These are phyloP conservation scores for Cheilosia urbana DNA, from an alignment of 2,888 invertebrate species.

Conservation along the genomic window DNA sequence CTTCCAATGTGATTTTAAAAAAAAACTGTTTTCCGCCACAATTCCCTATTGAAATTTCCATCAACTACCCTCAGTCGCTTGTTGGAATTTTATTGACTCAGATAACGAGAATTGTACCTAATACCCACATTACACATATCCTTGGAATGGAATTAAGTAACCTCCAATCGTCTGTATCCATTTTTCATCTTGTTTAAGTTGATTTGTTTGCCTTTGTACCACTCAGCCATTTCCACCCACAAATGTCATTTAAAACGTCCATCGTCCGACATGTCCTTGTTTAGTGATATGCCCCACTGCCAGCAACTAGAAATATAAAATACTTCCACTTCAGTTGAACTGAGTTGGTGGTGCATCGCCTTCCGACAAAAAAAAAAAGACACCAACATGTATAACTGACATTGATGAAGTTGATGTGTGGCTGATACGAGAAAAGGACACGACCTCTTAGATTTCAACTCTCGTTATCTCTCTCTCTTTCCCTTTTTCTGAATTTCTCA, in stretches of 20 bases:
- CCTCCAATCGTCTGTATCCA: conserved; percentile 12
- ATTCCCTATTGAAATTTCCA: not conserved
- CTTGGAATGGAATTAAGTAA: conserved; percentile 28
- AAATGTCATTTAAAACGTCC: conserved; percentile 64
- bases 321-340: conserved; percentile 34
- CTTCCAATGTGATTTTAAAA: too few species aligned
- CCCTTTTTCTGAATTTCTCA: not conserved
- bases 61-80: not conserved
- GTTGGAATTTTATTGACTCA: not conserved
- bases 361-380: not conserved
- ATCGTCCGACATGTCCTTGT: conserved; percentile 52
- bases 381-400: conserved; percentile 20
- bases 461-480: not conserved
- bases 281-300: conserved; percentile 39
- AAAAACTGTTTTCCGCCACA: not conserved
- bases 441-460: conserved; percentile 28
- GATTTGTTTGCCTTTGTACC: conserved; percentile 13
- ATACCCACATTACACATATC: conserved; percentile 24
- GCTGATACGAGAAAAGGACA: conserved; percentile 29
- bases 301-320: conserved; percentile 33
- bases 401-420: conserved; percentile 35
- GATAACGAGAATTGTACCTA: conserved; percentile 1
- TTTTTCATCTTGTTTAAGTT: conserved; percentile 13
- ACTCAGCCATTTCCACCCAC: conserved; percentile 26
- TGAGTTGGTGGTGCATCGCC: conserved; percentile 18